Conservation (phyloP, 92 coral and sea anemone genomes). For the Meandrina meandrites region DNA sequence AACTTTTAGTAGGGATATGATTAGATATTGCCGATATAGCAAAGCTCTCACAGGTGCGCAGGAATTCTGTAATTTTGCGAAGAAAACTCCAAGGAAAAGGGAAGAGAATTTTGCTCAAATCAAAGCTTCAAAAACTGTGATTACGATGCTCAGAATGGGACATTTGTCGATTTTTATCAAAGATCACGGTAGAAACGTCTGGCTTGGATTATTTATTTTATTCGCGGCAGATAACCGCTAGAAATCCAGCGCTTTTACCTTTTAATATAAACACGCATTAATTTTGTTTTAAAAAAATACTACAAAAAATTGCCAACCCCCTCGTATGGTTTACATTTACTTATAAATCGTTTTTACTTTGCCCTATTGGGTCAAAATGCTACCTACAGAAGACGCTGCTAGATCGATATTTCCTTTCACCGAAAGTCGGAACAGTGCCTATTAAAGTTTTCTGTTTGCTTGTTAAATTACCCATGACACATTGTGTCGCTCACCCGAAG, state of each 20-base stretch:
- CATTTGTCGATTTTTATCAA: neutral
- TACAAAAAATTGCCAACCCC: neutral
- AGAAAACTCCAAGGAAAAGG: neutral
- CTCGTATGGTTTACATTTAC: neutral
- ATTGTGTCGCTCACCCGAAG: conserved; percentile 7
- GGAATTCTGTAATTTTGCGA: neutral
- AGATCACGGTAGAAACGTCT: neutral
- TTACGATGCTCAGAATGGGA: neutral
- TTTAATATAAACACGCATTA: neutral
- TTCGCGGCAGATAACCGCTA: neutral
- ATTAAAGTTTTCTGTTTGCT: conserved; percentile 19
- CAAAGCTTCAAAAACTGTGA: neutral
- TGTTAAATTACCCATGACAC: conserved; percentile 31
- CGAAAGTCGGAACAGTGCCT: conserved; percentile 7
- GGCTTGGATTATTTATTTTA: neutral
- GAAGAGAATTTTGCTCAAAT: neutral
- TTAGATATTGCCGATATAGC: neutral
- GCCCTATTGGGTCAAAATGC: neutral
- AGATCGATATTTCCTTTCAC: neutral
- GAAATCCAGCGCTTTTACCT: neutral
- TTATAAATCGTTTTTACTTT: neutral
- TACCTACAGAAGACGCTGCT: neutral
- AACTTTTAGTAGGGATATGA: neutral
- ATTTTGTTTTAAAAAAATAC: neutral
- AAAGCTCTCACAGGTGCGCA: neutral